These are phyloP conservation scores for Lethocerus indicus DNA, from an alignment of 1,140 invertebrate species.

Conservation along the genomic window DNA sequence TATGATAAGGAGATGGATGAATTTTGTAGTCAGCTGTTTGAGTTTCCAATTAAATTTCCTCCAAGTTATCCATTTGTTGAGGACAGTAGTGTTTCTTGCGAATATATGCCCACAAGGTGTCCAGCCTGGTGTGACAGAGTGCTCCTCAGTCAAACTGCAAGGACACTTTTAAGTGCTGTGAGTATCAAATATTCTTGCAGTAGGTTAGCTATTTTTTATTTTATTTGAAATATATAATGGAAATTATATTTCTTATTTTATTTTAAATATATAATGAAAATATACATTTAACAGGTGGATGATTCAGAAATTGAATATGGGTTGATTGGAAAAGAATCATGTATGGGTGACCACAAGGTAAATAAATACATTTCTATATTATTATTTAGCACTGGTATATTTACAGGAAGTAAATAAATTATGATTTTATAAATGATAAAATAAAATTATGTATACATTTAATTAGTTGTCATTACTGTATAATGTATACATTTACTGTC, in stretches of 20 bases:
- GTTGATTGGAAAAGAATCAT: constrained; percentile 67
- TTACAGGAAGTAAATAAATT: too few species aligned
- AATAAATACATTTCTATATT: constrained; percentile 16
- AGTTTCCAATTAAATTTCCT: constrained; percentile 79
- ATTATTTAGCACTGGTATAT: background rate
- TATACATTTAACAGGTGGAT: constrained; percentile 17
- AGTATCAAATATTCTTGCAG: constrained; percentile 20
- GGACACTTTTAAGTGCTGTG: constrained; percentile 40
- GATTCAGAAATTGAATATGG: constrained; percentile 46
- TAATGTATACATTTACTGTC: too few species aligned
- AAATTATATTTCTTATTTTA: constrained; percentile 2
- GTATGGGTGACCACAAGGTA: constrained; percentile 99
- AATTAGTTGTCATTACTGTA: too few species aligned
- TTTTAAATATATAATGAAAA: background rate
- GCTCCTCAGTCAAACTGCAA: constrained; percentile 58
- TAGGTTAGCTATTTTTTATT: constrained; percentile 16
- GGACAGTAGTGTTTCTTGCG: constrained; percentile 56
- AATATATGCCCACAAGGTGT: constrained; percentile 90
- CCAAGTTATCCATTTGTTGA: constrained; percentile 96
- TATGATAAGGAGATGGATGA: constrained; percentile 72
- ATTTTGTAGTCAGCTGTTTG: constrained; percentile 59
- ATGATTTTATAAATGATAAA: too few species aligned
- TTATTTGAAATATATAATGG: constrained; percentile 1
- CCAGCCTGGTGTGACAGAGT: constrained; percentile 95
- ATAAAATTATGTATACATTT: too few species aligned